phyloP scores from a whole-genome alignment of 2,888 invertebrate species.

The Rhyacophila evoluta region DNA sequence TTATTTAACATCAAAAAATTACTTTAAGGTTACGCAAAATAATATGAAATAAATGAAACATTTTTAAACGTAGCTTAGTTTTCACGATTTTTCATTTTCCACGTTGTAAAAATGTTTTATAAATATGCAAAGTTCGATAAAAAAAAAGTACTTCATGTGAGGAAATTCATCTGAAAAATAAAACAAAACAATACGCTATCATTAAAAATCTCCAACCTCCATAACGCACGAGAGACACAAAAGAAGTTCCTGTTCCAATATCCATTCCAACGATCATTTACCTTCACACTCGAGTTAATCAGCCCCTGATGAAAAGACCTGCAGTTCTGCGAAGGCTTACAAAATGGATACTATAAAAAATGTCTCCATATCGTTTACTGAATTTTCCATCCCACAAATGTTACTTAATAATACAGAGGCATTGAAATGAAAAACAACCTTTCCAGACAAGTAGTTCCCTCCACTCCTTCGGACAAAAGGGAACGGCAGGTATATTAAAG shows the following conservation, averaged over 20 bases:
- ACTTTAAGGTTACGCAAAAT: too few relatives aligned
- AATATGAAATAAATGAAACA: too few relatives aligned
- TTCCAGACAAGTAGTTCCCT: neutral
- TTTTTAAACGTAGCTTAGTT: too few relatives aligned
- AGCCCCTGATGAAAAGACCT: neutral
- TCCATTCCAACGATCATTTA: neutral
- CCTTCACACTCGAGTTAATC: neutral
- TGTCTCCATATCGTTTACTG: conserved; percentile 9
- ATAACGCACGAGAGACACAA: neutral
- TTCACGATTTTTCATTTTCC: too few relatives aligned
- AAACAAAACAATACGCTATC: neutral
- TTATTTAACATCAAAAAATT: too few relatives aligned
- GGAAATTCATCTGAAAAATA: neutral
- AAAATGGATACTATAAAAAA: neutral
- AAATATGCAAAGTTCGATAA: too few relatives aligned
- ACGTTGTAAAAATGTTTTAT: too few relatives aligned
- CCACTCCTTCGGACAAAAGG: neutral
- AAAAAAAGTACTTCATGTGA: neutral
- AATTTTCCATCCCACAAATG: conserved; percentile 21
- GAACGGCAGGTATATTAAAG: neutral
- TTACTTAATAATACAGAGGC: conserved; percentile 22
- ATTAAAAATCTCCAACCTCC: neutral
- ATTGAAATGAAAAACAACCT: conserved; percentile 22
- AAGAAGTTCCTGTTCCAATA: neutral
- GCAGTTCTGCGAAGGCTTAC: neutral